Base-by-base conservation (phyloP, 2,113 vertebrate genomes). In the Phocoena phocoena region DNA sequence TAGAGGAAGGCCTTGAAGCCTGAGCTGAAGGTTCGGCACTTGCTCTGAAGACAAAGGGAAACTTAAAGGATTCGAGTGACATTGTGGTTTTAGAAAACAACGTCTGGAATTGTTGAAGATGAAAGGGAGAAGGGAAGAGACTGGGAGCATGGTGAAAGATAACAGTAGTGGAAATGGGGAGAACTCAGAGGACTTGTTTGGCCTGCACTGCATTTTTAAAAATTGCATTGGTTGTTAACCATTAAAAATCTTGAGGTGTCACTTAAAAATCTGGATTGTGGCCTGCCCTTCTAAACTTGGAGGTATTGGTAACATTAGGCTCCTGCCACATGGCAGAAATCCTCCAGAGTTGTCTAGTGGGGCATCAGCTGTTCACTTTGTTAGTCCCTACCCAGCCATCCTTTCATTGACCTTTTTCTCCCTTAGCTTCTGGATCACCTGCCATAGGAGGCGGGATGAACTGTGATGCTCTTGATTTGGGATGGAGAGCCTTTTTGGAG, bases 1-100 rank as follows among this genome's bases (percentile, higher is more conserved):
- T 92, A 53, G 21, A 85, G 58, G 62, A 84, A 47, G 80, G 31
- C 44, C 82, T 84, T 88, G 21, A 65, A 71, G 38, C 10, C 36
- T 20, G 26, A 33, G 36, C 25, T 63, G 91, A 73, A 86, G 67
- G 33, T 41, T 89, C 89, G 68, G 18, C 38, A n/a, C 62, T 86
- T 88, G 53, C n/a, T 68, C 25, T 94, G 67, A 85, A 81, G 88
- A 88, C 31, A 38, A n/a, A 58, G 33, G 44, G 41, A 86, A 71
- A 55, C 73, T 95, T 77, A 77, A 38, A 89, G 70, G n/a, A 23
- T 36, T 93, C 55, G 31, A 83, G 14, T 50, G 58, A 81, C 68
- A 11, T 70, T n/a, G 8, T 71, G 55, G 23, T 90, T 97, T 93
- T 79, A 95, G 84, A 97, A 76, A 71, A 44, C 23, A 73, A 87